Conservation (phyloP, 2,797 vertebrate species). For the Rhinophrynus dorsalis region DNA sequence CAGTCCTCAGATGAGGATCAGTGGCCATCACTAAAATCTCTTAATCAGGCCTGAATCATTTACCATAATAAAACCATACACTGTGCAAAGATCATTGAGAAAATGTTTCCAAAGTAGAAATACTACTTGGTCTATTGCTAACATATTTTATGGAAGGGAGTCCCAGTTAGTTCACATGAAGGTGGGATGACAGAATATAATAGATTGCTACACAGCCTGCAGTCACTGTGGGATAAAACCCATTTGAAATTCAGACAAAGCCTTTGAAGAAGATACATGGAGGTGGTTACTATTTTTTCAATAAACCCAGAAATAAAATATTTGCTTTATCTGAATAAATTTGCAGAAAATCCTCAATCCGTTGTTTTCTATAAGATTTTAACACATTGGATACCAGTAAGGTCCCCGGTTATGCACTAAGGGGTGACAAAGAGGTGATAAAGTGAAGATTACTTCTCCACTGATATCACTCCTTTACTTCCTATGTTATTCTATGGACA, state of each 20-base stretch:
- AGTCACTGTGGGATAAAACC: slow-evolving; percentile 68
- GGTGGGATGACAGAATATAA: slow-evolving; percentile 67
- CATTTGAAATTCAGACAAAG: slow-evolving; percentile 70
- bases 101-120: slow-evolving; percentile 49
- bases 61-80: slow-evolving; percentile 10
- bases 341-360: slow-evolving; percentile 54
- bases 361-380: neutral
- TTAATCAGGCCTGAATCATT: slow-evolving; percentile 7
- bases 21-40: neutral
- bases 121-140: slow-evolving; percentile 55
- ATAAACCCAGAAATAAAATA: slow-evolving; percentile 62
- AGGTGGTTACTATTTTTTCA: slow-evolving; percentile 68
- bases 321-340: slow-evolving; percentile 65
- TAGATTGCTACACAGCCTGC: slow-evolving; percentile 66
- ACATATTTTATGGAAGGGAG: slow-evolving; percentile 67
- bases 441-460: too few relatives aligned
- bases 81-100: neutral
- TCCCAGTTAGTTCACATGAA: slow-evolving; percentile 66
- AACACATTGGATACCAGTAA: too few relatives aligned
- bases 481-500: too few relatives aligned
- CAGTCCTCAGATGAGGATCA: neutral
- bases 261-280: slow-evolving; percentile 71
- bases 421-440: too few relatives aligned
- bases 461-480: too few relatives aligned
- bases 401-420: too few relatives aligned